Base-by-base conservation (phyloP, 2,888 invertebrate species). In the Netelia virgata region DNA sequence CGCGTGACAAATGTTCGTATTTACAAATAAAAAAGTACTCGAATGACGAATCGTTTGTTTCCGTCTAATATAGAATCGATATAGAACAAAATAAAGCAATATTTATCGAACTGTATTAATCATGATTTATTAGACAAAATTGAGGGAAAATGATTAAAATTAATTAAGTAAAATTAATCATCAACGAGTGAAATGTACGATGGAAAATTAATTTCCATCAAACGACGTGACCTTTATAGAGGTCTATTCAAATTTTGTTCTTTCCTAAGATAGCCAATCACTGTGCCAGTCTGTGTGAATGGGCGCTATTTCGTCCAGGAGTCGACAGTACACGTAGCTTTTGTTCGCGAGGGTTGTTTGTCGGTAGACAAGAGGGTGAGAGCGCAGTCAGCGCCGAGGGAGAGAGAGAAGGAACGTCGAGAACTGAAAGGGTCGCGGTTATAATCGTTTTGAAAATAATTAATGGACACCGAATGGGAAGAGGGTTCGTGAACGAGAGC, bases 401-500 rank as follows among this genome's bases (percentile, higher is more conserved):
- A 50, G n/a, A 41, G 10, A 47, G n/a, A 41, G 41, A 23, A 57
- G 14, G n/a, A n/a, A n/a, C 55, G 63, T 28, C 53, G 20, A 50
- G 63, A 16, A 61, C 55, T 68, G 76, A 69, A 82, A 76, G 73
- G 69, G 47, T 43, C 57, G 63, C 5, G 57, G 72, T 73, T 64
- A 68, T 86, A 87, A 87, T 84, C 76, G 82, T 82, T 84, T 73
- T 43, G 70, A 86, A 84, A 86, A 87, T 87, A 87, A 87, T 87
- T 82, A 83, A 86, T 86, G 85, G 55, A 28, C 28, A 28, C 80
- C 80, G 64, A 55, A 69, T 69, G 84, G 79, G 70, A 53, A 50
- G 80, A 78, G 53, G n/a, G 77, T 50, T 57, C 41, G 28, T 16
- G 36, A 9, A 57, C n/a, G 80, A 41, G 57, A 59, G 66, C 53